These are phyloP conservation scores for Achatina immaculata DNA, from an alignment of 1,140 invertebrate species.

Conservation along the genomic window DNA sequence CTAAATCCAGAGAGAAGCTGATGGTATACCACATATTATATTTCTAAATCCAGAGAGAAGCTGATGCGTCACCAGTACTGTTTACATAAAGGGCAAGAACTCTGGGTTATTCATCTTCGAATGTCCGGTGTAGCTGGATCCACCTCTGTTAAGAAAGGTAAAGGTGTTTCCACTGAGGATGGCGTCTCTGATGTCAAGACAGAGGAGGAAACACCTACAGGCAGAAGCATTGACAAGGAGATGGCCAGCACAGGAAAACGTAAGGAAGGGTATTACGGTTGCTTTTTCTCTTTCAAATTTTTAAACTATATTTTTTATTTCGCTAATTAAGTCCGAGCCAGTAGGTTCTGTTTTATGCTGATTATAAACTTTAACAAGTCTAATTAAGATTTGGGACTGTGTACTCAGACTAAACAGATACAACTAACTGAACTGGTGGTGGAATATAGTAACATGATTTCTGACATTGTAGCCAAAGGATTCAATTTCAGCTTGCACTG, in stretches of 20 bases:
- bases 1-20: too few relatives aligned
- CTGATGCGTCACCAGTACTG: constrained; percentile 41
- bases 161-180: constrained; percentile 11
- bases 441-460: too few relatives aligned
- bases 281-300: background rate
- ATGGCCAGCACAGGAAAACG: constrained; percentile 10
- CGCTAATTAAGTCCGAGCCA: too few relatives aligned
- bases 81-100: constrained; percentile 29
- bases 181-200: background rate
- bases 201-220: too few relatives aligned
- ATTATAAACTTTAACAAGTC: too few relatives aligned
- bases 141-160: background rate
- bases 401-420: too few relatives aligned
- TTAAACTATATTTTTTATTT: background rate
- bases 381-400: too few relatives aligned
- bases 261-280: background rate
- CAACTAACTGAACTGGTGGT: too few relatives aligned
- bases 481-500: too few relatives aligned
- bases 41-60: constrained; percentile 47
- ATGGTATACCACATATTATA: too few relatives aligned
- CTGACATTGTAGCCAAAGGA: too few relatives aligned
- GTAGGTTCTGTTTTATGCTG: too few relatives aligned
- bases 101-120: constrained; percentile 41
- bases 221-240: background rate
- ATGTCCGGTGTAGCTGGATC: constrained; percentile 11